Base-by-base conservation (phyloP, 2,113 vertebrate species). In the Platysternon megacephalum region DNA sequence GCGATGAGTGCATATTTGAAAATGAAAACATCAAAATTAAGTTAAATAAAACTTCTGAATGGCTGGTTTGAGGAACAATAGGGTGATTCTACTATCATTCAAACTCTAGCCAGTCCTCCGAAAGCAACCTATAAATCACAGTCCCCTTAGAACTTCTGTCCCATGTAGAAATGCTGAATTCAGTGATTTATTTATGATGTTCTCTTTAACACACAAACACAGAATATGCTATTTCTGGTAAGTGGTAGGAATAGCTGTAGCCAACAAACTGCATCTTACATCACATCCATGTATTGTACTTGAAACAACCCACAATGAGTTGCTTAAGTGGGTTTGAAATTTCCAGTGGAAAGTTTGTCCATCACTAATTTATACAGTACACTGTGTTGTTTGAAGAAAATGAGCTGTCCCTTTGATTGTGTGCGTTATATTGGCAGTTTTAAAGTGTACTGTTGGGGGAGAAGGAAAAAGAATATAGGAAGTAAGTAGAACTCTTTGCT, bases 281-380 rank as follows among this genome's bases (percentile, higher is more conserved):
- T 44, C 19, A 6, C 78, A 14, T 85, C 29, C 78, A 72, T 88
- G 95, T 93, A 84, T 80, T 78, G 42, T 55, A 55, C 10, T 88
- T 89, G 55, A 89, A 94, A 82, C 49, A 91, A 84, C 78, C 32
- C 82, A 13, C 13, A 94, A 65, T 82, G 89, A 14, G 1, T 88
- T 96, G 48, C 26, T 90, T 46, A 72, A 86, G 42, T 14, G 84
- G 87, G 48, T 90, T 39, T 86, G 32, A 93, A 88, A 92, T 89
- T 95, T 96, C 65, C 32, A 90, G 21, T 65, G 82, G 65, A 90
- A 96, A 79, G 2, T 96, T 88, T 90, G 52, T 53, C 72, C 46
- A 44, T 78, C 46, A 79, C 16, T 94, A 72, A 92, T 92, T 94
- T 89, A 74, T 56, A 17, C 1, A 90, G 24, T 3, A 78, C 78